Percentiles rank a stretch among this genome's conserved stretches.
phyloP scores from a whole-genome alignment of 2,113 vertebrate species.

The Aptenodytes forsteri region DNA sequence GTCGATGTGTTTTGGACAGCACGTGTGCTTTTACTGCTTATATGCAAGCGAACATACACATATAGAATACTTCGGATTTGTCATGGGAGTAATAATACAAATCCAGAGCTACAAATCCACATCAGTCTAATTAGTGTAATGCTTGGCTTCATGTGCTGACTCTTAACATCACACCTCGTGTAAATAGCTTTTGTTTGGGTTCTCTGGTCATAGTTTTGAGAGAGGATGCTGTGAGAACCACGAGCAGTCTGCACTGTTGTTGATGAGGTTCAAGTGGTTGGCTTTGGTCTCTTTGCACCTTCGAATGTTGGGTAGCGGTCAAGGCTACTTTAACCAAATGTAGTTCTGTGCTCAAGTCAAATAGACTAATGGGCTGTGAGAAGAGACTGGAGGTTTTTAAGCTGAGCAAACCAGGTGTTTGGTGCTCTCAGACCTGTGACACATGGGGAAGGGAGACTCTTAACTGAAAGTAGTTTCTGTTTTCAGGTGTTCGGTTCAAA shows the following conservation, averaged over 20 bases:
- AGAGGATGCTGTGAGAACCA: neutral
- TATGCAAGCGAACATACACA: too few relatives aligned
- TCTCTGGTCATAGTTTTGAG: neutral
- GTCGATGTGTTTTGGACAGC: neutral
- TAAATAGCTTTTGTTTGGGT: neutral
- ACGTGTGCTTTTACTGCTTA: neutral
- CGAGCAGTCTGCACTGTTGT: accelerated
- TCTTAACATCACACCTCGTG: neutral
- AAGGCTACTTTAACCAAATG: neutral
- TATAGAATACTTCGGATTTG: neutral
- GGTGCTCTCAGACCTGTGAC: neutral
- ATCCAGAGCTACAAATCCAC: neutral
- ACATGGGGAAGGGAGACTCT: neutral
- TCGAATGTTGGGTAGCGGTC: neutral
- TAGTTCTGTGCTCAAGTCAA: neutral
- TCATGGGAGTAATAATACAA: neutral
- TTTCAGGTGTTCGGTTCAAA: neutral
- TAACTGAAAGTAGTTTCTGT: neutral
- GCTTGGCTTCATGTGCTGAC: neutral
- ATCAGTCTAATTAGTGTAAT: neutral
- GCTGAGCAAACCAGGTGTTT: neutral
- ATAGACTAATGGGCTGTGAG: neutral
- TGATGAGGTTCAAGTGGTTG: neutral
- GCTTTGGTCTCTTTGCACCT: neutral
- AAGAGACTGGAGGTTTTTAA: neutral